Base-by-base conservation (phyloP, 2,113 vertebrate genomes). In the Spizaetus ornatus region DNA sequence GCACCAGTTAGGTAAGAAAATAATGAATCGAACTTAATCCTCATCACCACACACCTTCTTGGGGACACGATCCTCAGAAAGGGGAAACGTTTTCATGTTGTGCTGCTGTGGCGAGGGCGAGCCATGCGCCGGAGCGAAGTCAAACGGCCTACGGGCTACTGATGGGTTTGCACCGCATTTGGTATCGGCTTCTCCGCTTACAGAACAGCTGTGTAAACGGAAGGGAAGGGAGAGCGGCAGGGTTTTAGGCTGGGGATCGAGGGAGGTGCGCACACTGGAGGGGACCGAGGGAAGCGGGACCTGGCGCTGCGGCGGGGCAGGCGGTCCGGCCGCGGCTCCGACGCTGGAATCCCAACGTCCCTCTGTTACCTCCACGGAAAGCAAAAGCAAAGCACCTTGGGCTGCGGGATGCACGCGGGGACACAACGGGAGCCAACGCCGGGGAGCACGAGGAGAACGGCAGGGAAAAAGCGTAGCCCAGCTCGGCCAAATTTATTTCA, bases 251-350 rank as follows among this genome's bases (percentile, higher is more conserved):
- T 91, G 81, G 29, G 32, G 29, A 82, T 45, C 62, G 69, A 48
- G 82, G 40, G 73, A 26, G 21, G 82, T 36, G 55, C 50, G 55
- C 52, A 21, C 27, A 83, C 12, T 6, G 1, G 67, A 72, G n/a
- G 47, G 19, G 52, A 50, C 47, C 0, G 7, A 62, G 34, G 82
- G 18, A 88, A 88, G 74, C 10, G 14, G 43, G 40, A 22, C 32
- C 43, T 47, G 34, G 58, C 0, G 6, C 32, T 22, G 25, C 7
- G 13, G 72, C 6, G 3, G 55, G 72, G 42, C 36, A 43, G 59
- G 48, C 3, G 19, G 58, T 72, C 38, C 0, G 4, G 72, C 47
- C 10, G 25, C 2, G 3, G 47, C 43, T 52, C 34, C 0, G 0
- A 13, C 0, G 16, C 22, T 73, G 77, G 69, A 65, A 82, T 53